A percentile compares a stretch with the other conserved stretches of the same genome.
Conservation (phyloP, 2,113 vertebrate genomes). For the Myrmecobius fasciatus region DNA sequence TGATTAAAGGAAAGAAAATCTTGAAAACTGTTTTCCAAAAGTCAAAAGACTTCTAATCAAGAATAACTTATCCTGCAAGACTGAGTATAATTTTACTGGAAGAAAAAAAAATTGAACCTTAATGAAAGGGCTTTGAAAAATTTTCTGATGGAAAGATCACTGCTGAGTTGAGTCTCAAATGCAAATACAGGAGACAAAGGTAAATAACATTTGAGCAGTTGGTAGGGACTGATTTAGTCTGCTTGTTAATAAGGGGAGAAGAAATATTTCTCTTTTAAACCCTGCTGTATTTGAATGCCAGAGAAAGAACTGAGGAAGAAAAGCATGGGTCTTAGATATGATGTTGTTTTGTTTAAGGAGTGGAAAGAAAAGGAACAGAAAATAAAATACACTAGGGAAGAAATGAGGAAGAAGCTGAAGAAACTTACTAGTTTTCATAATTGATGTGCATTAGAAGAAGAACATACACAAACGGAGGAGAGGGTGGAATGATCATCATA, state of each 20-base stretch:
- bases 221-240: neutral
- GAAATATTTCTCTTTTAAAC: neutral
- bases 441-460: neutral
- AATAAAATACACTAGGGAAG: neutral
- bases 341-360: neutral
- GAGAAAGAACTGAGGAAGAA: neutral
- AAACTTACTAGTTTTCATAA: neutral
- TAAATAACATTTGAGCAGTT: neutral
- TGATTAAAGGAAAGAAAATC: neutral
- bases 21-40: neutral
- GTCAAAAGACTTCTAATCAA: neutral
- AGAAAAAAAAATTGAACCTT: neutral
- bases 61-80: neutral
- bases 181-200: neutral
- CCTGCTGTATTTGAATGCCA: neutral
- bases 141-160: neutral
- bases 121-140: neutral
- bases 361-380: neutral
- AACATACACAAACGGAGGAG: neutral
- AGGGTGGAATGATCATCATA: neutral
- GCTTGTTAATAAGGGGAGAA: neutral
- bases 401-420: neutral
- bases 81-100: neutral
- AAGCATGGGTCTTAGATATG: neutral
- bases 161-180: neutral